Percentiles rank a stretch among this genome's conserved stretches.
Evolutionary conservation across 2,888 invertebrate genomes (phyloP).

Genomic region (Venustoraphidia nigricollis): DNA sequence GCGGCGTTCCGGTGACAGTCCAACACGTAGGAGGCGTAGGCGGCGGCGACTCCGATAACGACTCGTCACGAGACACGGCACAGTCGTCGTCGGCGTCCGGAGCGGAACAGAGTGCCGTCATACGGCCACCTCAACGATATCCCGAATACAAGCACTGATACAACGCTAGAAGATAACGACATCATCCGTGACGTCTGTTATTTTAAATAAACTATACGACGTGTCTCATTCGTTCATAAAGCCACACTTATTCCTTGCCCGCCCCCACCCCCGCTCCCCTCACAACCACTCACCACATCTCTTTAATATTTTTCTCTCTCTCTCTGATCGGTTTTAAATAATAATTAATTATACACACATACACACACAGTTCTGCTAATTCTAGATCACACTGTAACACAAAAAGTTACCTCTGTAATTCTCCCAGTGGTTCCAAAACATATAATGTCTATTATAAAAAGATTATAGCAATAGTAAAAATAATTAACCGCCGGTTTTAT

Average conservation of each 20-base stretch:
- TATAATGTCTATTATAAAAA: too few species aligned
- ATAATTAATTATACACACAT: too few species aligned
- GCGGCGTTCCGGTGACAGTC: background rate
- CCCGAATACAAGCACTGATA: constrained; percentile 68
- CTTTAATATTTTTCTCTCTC: background rate
- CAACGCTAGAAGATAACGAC: background rate
- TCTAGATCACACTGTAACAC: too few species aligned
- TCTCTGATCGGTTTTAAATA: background rate
- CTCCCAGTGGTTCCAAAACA: too few species aligned
- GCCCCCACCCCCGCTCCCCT: constrained; percentile 14
- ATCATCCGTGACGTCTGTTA: too few species aligned
- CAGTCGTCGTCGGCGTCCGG: constrained; percentile 23
- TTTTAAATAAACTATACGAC: too few species aligned
- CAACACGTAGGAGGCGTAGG: background rate
- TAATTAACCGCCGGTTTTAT: too few species aligned
- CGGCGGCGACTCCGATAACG: constrained; percentile 17
- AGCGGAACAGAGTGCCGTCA: constrained; percentile 21
- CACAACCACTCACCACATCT: constrained; percentile 9
- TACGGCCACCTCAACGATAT: constrained; percentile 43
- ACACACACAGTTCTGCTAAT: too few species aligned
- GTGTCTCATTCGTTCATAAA: constrained; percentile 7
- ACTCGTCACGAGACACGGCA: constrained; percentile 22
- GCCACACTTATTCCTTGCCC: constrained; percentile 6
- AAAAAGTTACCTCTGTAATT: too few species aligned
- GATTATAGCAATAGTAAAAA: too few species aligned